Evolutionary conservation across 2,888 invertebrate species (phyloP), one percentile per base, ranked within the genome.

Genomic region (Tetrapedia diversipes): DNA sequence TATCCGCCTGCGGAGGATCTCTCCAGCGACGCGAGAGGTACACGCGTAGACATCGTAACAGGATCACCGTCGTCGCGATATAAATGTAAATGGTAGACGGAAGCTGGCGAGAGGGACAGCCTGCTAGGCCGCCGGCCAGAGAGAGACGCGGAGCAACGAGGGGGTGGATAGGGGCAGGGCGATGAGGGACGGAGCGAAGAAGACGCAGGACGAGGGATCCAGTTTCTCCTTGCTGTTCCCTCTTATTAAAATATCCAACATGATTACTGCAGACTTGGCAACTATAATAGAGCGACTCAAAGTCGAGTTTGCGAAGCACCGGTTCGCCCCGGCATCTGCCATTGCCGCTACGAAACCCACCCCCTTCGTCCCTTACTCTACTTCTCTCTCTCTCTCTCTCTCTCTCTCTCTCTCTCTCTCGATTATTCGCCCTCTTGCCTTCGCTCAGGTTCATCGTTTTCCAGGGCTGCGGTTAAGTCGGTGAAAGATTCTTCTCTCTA

Each of bases 241-340:
- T 88, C 88, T 90, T 90, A 90, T 90, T 90, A 90, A 90, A 90
- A 90, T 89, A 89, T 89, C 89, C 89, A 90, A 90, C 89, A 84
- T 87, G 88, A 90, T 90, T 90, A 90, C 89, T 81, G 85, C 86
- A 85, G 87, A 89, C 86, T 89, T 88, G 86, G 87, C 85, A 89
- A 89, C 90, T 89, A 88, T 87, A 88, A 89, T 88, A 84, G 88
- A 89, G 85, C 87, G 84, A 87, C 85, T 89, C 77, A 68, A 66
- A 81, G 72, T 73, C 73, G 83, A 88, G 87, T 87, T 88, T 79
- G 77, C 79, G 64, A 69, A 80, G 78, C 73, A 64, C 77, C 67
- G 66, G 63, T 61, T 71, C 75, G 63, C 51, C 72, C 24, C 49
- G 61, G 68, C 67, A 69, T 64, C 69, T 56, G 70, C 77, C 69